phyloP scores from a whole-genome alignment of 1,140 invertebrate species.

The Conus betulinus region DNA sequence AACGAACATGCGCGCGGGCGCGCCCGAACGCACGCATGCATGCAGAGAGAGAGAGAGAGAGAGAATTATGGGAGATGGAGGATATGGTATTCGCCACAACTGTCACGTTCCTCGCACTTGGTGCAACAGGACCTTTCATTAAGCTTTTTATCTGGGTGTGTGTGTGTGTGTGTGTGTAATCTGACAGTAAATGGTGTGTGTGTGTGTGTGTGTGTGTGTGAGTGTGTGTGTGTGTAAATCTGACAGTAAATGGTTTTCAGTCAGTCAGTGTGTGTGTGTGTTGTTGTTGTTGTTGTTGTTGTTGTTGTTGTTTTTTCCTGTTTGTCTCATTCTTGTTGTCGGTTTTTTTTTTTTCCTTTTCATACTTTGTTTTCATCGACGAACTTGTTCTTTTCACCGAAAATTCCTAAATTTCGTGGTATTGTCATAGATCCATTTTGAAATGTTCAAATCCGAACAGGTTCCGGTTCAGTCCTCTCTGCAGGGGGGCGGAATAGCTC shows the following conservation, averaged over 20 bases:
- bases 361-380: not conserved
- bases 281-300: not conserved
- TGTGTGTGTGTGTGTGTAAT: conserved; percentile 2
- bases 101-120: not conserved
- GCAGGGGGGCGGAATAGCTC: no score
- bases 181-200: no score
- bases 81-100: no score
- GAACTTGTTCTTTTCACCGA: not conserved
- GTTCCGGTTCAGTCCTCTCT: no score
- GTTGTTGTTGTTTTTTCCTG: not conserved
- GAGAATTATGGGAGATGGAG: no score
- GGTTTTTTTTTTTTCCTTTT: not conserved
- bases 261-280: not conserved
- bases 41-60: no score
- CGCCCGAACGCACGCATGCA: no score
- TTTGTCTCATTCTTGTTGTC: not conserved
- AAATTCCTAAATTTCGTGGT: not conserved
- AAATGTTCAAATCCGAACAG: no score
- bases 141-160: not conserved
- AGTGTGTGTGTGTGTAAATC: no score
- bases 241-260: no score
- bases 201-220: not conserved
- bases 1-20: no score
- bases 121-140: not conserved
- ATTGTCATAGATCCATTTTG: no score